Evolutionary conservation across 2,797 vertebrate genomes (phyloP).

Genomic region (Tragelaphus oryx): DNA sequence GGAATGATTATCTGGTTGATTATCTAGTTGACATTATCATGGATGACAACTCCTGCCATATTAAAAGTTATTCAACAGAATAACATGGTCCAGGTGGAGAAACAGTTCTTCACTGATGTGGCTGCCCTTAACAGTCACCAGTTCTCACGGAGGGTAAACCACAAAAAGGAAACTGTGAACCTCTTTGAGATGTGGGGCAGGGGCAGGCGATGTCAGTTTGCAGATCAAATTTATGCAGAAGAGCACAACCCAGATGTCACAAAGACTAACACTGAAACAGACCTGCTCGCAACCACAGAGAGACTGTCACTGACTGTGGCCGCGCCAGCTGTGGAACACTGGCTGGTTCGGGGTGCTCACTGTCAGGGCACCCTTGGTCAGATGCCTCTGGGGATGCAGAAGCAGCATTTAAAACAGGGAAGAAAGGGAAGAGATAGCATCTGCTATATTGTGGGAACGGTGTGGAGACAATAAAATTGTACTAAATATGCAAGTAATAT

Average conservation of each 20-base stretch:
- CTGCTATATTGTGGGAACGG: fast-evolving
- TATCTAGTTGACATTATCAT: not conserved
- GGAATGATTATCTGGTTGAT: not conserved
- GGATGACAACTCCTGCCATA: not conserved
- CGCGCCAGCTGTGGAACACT: not conserved
- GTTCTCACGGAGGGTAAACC: not conserved
- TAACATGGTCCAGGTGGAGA: not conserved
- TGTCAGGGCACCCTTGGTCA: not conserved
- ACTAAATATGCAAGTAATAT: not conserved
- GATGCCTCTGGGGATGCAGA: not conserved
- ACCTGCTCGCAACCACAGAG: not conserved
- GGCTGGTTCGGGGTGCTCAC: not conserved
- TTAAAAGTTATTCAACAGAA: not conserved
- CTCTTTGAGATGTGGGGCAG: not conserved
- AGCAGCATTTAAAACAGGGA: not conserved
- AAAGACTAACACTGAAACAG: not conserved
- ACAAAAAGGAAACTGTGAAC: not conserved
- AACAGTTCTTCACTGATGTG: not conserved
- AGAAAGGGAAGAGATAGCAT: not conserved
- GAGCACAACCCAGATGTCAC: not conserved
- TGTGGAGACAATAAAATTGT: not conserved
- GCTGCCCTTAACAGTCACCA: not conserved
- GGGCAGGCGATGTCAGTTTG: fast-evolving
- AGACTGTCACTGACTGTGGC: fast-evolving
- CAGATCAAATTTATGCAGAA: not conserved